Conservation (phyloP, 1,140 invertebrate species). For the Cydia fagiglandana region DNA sequence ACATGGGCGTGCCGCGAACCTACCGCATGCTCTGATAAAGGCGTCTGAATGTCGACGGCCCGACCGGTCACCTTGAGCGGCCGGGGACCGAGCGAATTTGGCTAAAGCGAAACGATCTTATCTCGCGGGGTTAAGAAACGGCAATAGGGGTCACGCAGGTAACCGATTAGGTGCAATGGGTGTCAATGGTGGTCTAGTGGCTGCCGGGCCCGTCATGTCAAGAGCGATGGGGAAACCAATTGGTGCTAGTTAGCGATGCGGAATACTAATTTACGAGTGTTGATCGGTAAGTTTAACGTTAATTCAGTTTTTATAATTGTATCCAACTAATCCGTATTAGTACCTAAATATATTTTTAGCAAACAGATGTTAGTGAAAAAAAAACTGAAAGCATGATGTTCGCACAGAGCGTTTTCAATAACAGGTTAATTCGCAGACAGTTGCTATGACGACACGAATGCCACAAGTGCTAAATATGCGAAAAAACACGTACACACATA, state of each 20-base stretch:
- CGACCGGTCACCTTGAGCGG: conserved; percentile 64
- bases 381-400: neutral
- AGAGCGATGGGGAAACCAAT: neutral
- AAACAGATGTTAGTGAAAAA: no score
- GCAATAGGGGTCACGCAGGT: conserved; percentile 13
- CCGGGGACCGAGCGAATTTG: conserved; percentile 49
- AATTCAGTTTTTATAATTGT: neutral
- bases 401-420: neutral
- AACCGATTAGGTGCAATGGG: conserved; percentile 22
- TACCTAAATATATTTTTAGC: neutral
- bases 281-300: neutral
- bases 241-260: conserved; percentile 20
- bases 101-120: conserved; percentile 51
- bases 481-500: conserved; percentile 13
- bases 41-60: conserved; percentile 72
- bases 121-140: conserved; percentile 35
- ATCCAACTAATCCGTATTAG: neutral
- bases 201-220: neutral
- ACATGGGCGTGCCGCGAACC: conserved; percentile 37
- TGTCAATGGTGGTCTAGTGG: conserved; percentile 1
- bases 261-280: neutral
- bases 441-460: conserved; percentile 16
- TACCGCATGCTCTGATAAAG: conserved; percentile 44
- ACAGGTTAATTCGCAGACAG: conserved; percentile 4
- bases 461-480: conserved; percentile 15